Evolutionary conservation across 2,888 invertebrate species (phyloP).

Genomic region (Mycalesis mineus): DNA sequence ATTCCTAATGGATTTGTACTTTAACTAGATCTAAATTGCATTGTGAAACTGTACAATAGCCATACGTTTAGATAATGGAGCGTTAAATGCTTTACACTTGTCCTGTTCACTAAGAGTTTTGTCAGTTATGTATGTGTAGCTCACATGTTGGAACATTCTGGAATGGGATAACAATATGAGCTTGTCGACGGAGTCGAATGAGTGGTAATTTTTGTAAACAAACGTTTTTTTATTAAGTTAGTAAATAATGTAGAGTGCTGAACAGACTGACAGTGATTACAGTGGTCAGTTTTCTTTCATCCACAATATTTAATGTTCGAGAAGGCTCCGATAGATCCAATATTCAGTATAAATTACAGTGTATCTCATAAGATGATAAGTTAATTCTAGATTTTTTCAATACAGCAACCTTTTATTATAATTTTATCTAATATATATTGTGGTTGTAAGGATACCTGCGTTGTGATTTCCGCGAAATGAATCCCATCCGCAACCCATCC

Average conservation of each 20-base stretch:
- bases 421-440: constrained; percentile 84
- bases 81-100: constrained; percentile 68
- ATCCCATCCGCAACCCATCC: constrained; percentile 62
- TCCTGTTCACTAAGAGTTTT: constrained; percentile 62
- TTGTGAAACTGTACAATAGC: constrained; percentile 75
- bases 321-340: constrained; percentile 71
- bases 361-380: constrained; percentile 77
- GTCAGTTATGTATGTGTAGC: constrained; percentile 70
- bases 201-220: constrained; percentile 71
- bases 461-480: constrained; percentile 71
- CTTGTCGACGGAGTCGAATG: constrained; percentile 70
- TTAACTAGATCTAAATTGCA: constrained; percentile 77
- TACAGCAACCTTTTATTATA: constrained; percentile 80
- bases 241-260: constrained; percentile 68
- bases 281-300: constrained; percentile 77
- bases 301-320: constrained; percentile 70
- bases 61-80: constrained; percentile 73
- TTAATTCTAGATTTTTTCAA: constrained; percentile 79
- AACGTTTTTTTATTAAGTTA: constrained; percentile 64
- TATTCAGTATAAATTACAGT: constrained; percentile 76
- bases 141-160: constrained; percentile 73
- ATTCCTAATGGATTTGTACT: constrained; percentile 76
- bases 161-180: constrained; percentile 71
- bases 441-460: constrained; percentile 82
- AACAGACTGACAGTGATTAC: constrained; percentile 65